Evolutionary conservation across 2,888 invertebrate genomes (phyloP).

Genomic region (Drosophila anomelani): DNA sequence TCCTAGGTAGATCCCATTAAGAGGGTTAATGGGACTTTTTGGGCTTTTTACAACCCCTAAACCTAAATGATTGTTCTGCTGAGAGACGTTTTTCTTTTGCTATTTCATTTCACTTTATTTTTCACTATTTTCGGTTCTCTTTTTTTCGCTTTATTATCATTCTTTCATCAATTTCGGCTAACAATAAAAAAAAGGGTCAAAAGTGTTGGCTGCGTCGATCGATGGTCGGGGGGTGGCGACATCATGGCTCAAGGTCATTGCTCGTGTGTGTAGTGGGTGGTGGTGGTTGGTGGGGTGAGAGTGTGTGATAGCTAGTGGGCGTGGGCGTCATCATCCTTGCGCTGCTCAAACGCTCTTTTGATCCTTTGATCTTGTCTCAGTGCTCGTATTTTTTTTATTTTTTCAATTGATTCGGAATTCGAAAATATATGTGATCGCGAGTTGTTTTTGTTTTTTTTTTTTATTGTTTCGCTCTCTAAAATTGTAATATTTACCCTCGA

Average conservation of each 20-base stretch:
- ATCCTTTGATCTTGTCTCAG: conserved; percentile 69
- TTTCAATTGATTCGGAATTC: conserved; percentile 22
- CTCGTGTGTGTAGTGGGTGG: conserved; percentile 48
- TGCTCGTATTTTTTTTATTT: conserved; percentile 16
- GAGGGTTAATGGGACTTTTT: not conserved
- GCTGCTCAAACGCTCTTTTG: conserved; percentile 62
- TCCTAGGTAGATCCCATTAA: not conserved
- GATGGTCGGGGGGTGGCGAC: conserved; percentile 28
- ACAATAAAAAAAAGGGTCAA: conserved; percentile 74
- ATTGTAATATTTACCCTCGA: conserved; percentile 86
- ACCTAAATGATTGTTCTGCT: conserved; percentile 53
- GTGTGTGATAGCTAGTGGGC: conserved; percentile 47
- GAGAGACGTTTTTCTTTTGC: conserved; percentile 42
- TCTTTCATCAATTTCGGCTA: conserved; percentile 39
- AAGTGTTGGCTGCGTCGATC: conserved; percentile 62
- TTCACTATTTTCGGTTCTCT: conserved; percentile 27
- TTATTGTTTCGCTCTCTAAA: conserved; percentile 59
- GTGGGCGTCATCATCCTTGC: conserved; percentile 46
- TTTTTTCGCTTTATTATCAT: conserved; percentile 39
- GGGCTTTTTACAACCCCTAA: conserved; percentile 46
- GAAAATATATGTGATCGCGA: conserved; percentile 52
- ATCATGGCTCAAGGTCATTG: conserved; percentile 39
- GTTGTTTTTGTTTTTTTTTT: conserved; percentile 10
- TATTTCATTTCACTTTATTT: conserved; percentile 33
- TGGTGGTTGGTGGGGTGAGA: conserved; percentile 31